These are phyloP conservation scores for Holothuria scabra DNA, from an alignment of 53 echinoderm and acorn worm genomes.

Conservation along the genomic window DNA sequence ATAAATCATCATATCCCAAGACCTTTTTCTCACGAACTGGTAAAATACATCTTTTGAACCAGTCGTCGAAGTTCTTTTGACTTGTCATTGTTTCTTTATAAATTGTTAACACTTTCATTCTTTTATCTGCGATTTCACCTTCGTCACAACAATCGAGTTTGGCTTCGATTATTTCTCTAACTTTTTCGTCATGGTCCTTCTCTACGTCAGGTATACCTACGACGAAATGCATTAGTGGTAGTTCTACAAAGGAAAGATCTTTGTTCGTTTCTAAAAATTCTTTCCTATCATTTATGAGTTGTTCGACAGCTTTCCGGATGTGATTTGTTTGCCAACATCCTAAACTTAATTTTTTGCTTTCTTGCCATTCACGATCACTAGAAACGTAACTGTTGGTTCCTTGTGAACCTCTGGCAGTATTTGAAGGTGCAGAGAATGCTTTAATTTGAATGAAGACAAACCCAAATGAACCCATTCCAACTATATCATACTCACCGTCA, in stretches of 20 bases:
- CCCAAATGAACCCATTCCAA: constrained; percentile 14
- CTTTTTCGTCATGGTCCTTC: background rate
- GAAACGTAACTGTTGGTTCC: too few species aligned
- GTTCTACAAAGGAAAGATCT: constrained; percentile 17
- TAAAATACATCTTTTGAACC: constrained; percentile 13
- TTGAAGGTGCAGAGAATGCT: background rate
- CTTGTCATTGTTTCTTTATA: background rate
- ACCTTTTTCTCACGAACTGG: background rate
- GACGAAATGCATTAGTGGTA: constrained; percentile 7
- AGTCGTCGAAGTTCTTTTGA: background rate
- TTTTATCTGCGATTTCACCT: background rate
- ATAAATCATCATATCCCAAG: background rate
- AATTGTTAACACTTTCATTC: constrained; percentile 9
- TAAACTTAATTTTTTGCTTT: too few species aligned
- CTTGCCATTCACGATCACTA: too few species aligned
- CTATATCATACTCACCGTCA: constrained; percentile 15
- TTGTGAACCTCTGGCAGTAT: too few species aligned
- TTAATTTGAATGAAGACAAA: constrained; percentile 17
- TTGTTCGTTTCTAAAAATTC: constrained; percentile 13
- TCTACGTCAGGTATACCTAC: background rate
- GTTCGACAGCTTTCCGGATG: background rate
- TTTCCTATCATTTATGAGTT: background rate
- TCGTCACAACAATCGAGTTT: background rate
- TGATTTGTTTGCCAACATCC: background rate
- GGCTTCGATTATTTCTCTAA: background rate